Evolutionary conservation across 1,140 invertebrate species (phyloP), one percentile per base, ranked within the genome.

Genomic region (Rhopalosiphum padi): DNA sequence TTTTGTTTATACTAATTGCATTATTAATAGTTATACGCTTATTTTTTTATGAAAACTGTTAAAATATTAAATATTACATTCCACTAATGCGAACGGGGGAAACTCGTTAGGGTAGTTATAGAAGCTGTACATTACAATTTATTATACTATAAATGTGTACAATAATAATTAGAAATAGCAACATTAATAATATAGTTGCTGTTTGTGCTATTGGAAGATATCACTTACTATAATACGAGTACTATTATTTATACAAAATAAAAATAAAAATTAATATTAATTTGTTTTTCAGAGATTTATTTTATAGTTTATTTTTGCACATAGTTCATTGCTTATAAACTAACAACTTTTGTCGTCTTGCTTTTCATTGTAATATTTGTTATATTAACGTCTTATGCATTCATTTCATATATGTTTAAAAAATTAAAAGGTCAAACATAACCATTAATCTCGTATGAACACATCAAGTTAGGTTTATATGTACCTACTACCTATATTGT

Each of bases 11-110:
- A 53, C 11, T 89, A 89, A 89, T 89, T 89, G 22, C 88, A 55
- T 55, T 89, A 55, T 55, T 89, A 55, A 89, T 89, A 37, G n/a
- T 89, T n/a, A n/a, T 89, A 89, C 88, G 53, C 51, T 5, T 89
- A 37, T 51, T 89, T 55, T 25, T 55, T 89, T 55, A 55, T 55
- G 35, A 25, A 15, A 55, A 89, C 88, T 30, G 51, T 89, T 25
- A 55, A 88, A 89, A 89, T 55, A 35, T 55, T 55, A 55, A 89
- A 55, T 55, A 22, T 55, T 41, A 37, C 9, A n/a, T 89, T 1
- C 48, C 46, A 89, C 87, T 53, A 89, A 8, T 25, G n/a, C 1
- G 35, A 53, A 89, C 35, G 48, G 88, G 35, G 55, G 23, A 7
- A 35, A 53, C 48, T 53, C 9, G 88, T 89, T 25, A 55, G 22